These are phyloP conservation scores for Cricetomys ansorgei DNA, from an alignment of 2,113 vertebrate species.

Conservation along the genomic window DNA sequence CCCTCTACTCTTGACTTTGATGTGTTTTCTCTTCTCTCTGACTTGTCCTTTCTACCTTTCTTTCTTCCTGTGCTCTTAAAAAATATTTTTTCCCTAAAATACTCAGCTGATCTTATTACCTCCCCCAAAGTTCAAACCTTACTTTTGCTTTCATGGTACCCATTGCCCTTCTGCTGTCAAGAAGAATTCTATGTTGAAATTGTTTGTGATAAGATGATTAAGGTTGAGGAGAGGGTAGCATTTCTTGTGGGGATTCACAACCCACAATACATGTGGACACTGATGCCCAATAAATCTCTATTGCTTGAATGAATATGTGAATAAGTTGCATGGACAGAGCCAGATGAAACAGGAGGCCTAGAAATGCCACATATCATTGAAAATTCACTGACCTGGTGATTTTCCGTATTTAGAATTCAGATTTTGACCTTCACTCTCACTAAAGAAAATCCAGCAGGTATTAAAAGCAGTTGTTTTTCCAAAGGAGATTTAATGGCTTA, in stretches of 20 bases:
- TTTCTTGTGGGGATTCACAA: background rate
- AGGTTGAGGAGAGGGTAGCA: background rate
- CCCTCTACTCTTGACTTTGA: background rate
- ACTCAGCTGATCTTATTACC: background rate
- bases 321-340: conserved; percentile 54
- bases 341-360: background rate
- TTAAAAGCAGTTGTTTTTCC: conserved; percentile 67
- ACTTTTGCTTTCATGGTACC: background rate
- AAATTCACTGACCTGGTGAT: conserved; percentile 65
- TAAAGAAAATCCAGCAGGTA: conserved; percentile 60
- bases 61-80: conserved; percentile 41
- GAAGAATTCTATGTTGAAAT: background rate
- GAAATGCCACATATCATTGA: conserved; percentile 70
- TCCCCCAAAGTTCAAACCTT: background rate
- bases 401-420: conserved; percentile 72
- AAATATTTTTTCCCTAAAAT: background rate
- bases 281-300: conserved; percentile 30
- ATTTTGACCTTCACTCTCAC: conserved; percentile 63
- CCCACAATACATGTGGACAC: background rate
- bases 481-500: conserved; percentile 53
- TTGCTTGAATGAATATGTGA: conserved; percentile 55
- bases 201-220: background rate
- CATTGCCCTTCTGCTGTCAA: background rate
- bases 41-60: background rate
- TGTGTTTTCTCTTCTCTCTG: background rate